Evolutionary conservation across 2,888 invertebrate genomes (phyloP), one percentile per base, ranked within the genome.

Genomic region (Euplexia lucipara): DNA sequence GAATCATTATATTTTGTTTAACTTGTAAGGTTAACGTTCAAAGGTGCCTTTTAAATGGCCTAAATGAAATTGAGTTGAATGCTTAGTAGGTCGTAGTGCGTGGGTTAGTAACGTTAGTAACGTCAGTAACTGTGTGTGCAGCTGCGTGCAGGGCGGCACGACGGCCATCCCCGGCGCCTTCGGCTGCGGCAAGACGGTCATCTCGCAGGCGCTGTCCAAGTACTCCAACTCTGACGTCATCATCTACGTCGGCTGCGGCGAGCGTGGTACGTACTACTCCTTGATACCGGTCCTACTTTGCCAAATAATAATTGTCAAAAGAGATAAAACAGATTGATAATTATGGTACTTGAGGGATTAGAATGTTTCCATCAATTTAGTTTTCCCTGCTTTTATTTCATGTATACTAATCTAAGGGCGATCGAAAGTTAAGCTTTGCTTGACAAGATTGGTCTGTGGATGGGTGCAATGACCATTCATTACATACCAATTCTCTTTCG

Each of bases 131-230:
- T 32, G 22, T 49, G n/a, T 16, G 32, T 85, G 0, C 91, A 98
- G 98, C 6, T 99, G 99, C 91, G 99, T 99, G 22, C 99, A 99
- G 95, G 99, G 99, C 75, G 99, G 99, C 76, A 99, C 99, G 44
- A 99, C 99, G 2, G 99, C 99, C 87, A 99, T 99, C 95, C 99
- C 99, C 85, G 99, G 99, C 66, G 99, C 99, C 88, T 99, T 99
- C 96, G 99, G 99, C 93, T 99, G 99, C 95, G 99, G 99, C 85
- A 99, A 99, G 96, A 99, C 99, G 92, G 99, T 99, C 88, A 99
- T 99, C 95, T 99, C 99, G 7, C 99, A 99, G 95, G 98, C 99
- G 2, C 96, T 99, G 70, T 99, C 99, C 86, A 99, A 99, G 95
- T 99, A 99, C 95, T 99, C 99, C 90, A 99, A 99, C 96, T 99